Evolutionary conservation across 2,113 vertebrate species (phyloP).

Genomic region (Camelus dromedarius): DNA sequence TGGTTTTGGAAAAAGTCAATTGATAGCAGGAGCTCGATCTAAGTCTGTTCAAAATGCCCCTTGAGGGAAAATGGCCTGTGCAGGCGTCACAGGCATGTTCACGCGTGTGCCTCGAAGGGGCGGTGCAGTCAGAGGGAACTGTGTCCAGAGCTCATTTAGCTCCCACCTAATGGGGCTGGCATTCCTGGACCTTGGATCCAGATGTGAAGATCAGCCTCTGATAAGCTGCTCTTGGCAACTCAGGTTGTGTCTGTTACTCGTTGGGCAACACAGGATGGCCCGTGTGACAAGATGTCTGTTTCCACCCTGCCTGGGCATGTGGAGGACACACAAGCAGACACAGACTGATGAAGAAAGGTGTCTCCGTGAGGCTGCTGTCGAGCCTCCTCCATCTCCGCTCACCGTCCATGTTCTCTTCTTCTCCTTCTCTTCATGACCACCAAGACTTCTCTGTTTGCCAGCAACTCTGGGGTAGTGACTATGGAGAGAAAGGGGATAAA

Average conservation of each 20-base stretch:
- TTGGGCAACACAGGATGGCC: conserved; percentile 62
- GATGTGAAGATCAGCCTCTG: conserved; percentile 73
- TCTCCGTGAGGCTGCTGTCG: neutral
- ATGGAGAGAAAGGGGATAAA: neutral
- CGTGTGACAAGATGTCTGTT: conserved; percentile 56
- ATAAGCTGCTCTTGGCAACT: conserved; percentile 75
- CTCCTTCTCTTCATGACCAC: neutral
- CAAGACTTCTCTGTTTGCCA: neutral
- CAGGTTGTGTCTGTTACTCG: conserved; percentile 76
- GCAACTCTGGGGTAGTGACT: neutral
- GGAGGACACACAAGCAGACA: conserved; percentile 62
- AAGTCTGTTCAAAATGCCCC: conserved; percentile 38
- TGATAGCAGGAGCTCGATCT: neutral
- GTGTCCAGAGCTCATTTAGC: conserved; percentile 71
- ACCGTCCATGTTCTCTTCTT: neutral
- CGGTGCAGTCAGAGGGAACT: neutral
- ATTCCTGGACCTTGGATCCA: conserved; percentile 71
- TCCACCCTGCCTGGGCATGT: conserved; percentile 46
- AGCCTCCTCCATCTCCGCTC: neutral
- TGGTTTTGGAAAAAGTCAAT: neutral
- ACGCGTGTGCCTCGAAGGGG: neutral
- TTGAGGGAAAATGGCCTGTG: neutral
- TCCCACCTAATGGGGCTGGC: conserved; percentile 66
- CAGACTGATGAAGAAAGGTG: conserved; percentile 6
- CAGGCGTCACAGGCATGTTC: neutral